phyloP scores from a whole-genome alignment of 2,113 vertebrate species.

The Cochlearius cochlearius region DNA sequence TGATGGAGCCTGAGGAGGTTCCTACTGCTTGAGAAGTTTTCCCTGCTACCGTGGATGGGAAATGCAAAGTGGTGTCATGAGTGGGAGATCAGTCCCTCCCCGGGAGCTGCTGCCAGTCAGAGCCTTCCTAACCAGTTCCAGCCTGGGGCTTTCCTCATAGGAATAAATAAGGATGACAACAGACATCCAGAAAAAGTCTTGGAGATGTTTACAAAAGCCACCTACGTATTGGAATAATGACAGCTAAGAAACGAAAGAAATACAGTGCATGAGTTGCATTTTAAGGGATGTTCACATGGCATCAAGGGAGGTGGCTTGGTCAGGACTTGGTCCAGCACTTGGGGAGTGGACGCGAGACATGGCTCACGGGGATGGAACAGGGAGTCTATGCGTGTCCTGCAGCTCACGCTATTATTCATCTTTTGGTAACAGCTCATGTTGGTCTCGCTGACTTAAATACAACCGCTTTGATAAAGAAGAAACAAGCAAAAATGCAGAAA shows the following conservation, averaged over 20 bases:
- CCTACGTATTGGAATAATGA: accelerated
- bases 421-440: neutral
- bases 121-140: neutral
- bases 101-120: neutral
- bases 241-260: neutral
- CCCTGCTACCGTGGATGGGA: accelerated
- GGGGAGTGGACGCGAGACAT: accelerated
- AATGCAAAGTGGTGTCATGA: neutral
- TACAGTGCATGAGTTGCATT: accelerated
- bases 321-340: neutral
- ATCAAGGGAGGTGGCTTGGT: neutral
- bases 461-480: neutral
- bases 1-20: neutral
- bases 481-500: neutral
- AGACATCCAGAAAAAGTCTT: neutral
- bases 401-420: too few species aligned
- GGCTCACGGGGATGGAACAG: neutral
- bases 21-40: neutral
- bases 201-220: neutral
- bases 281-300: neutral
- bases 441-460: neutral
- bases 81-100: neutral
- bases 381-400: neutral
- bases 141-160: neutral
- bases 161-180: neutral